Evolutionary conservation across 2,113 vertebrate genomes (phyloP).

Genomic region (Mola mola): DNA sequence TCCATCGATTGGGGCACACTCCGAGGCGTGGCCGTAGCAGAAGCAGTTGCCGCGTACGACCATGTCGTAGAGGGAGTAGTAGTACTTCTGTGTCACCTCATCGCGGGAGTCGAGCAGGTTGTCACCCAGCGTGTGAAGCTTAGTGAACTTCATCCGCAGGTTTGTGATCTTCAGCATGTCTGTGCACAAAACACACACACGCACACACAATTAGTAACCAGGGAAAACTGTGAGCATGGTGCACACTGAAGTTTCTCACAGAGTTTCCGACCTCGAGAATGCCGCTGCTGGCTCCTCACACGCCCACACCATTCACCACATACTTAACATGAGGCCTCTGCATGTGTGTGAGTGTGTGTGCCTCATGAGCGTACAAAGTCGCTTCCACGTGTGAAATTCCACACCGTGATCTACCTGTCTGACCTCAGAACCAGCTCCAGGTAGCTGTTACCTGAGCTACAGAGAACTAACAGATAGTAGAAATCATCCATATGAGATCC

Average conservation of each 20-base stretch:
- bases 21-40: slow-evolving; percentile 96
- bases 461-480: background rate
- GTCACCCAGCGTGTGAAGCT: slow-evolving; percentile 93
- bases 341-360: slow-evolving; percentile 26
- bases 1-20: slow-evolving; percentile 88
- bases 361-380: slow-evolving; percentile 26
- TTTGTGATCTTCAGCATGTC: slow-evolving; percentile 97
- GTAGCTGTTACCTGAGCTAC: slow-evolving; percentile 8
- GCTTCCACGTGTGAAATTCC: slow-evolving; percentile 70
- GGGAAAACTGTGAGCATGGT: too few relatives aligned
- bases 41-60: slow-evolving; percentile 97
- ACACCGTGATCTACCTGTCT: slow-evolving; percentile 13
- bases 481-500: too few relatives aligned
- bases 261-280: background rate
- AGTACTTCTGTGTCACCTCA: slow-evolving; percentile 96
- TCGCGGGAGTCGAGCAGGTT: slow-evolving; percentile 91
- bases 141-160: slow-evolving; percentile 89
- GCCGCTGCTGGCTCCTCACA: slow-evolving; percentile 5
- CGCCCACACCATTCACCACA: slow-evolving; percentile 37
- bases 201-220: too few relatives aligned
- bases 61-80: slow-evolving; percentile 95
- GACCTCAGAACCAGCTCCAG: slow-evolving; percentile 30
- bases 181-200: slow-evolving; percentile 56
- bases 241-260: background rate
- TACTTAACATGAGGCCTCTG: slow-evolving; percentile 29